Evolutionary conservation across 2,888 invertebrate genomes (phyloP).

Genomic region (Patella caerulea): DNA sequence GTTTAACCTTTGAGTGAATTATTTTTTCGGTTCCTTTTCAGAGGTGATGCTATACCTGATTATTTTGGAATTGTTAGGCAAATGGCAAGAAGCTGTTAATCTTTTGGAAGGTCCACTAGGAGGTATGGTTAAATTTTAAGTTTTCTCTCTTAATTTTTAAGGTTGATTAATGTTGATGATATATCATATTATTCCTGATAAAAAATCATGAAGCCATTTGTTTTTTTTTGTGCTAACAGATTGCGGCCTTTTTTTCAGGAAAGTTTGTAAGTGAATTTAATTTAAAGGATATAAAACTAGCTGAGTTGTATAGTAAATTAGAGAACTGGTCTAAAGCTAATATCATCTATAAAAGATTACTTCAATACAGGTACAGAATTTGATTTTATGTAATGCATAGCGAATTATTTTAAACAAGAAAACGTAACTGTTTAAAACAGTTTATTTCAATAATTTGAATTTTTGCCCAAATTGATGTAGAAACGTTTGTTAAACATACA

Average conservation of each 20-base stretch:
- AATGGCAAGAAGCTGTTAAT: slow-evolving; percentile 85
- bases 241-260: slow-evolving; percentile 57
- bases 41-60: slow-evolving; percentile 92
- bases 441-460: no score
- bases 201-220: no score
- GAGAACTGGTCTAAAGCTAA: slow-evolving; percentile 84
- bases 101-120: slow-evolving; percentile 86
- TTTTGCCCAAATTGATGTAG: no score
- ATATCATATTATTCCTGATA: neutral
- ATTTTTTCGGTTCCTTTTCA: slow-evolving; percentile 44
- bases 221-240: neutral
- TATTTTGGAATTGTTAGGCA: slow-evolving; percentile 82
- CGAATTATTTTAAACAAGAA: neutral
- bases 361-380: slow-evolving; percentile 79
- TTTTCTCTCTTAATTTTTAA: neutral
- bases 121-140: slow-evolving; percentile 44
- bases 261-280: slow-evolving; percentile 77
- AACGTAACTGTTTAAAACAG: no score
- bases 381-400: neutral
- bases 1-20: neutral
- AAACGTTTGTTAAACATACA: no score
- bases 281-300: slow-evolving; percentile 78
- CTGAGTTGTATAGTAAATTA: slow-evolving; percentile 82
- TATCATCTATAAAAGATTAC: slow-evolving; percentile 80
- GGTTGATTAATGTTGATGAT: neutral